Evolutionary conservation across 2,797 vertebrate species (phyloP), one percentile per base, ranked within the genome.

Genomic region (Psittacula derbiana): DNA sequence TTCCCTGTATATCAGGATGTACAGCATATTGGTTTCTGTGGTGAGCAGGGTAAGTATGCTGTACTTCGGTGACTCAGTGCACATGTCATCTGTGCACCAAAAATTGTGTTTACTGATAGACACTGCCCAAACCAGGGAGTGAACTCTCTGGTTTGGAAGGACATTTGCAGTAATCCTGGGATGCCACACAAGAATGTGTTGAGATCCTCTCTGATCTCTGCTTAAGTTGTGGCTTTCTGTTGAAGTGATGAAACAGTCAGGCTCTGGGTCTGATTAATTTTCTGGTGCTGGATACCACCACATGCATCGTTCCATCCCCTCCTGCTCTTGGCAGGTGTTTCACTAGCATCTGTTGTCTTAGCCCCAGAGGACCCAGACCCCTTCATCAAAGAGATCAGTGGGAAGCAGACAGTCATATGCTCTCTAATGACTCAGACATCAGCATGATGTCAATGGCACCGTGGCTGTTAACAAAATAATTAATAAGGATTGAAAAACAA

Each of bases 321-420:
- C 44, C 53, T 89, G 89, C 41, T 92, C 67, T 92, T 96, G 97
- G 91, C 95, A 94, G 92, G 86, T 94, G 92, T 67, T 96, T 96
- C 60, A 41, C 40, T 25, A 85, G 55, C 90, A 91, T 95, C 82
- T 96, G 93, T 52, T 89, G 50, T 70, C 88, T 92, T 65, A 95
- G 78, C 36, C 78, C 30, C 67, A 71, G 90, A 93, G 61, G 71
- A 91, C 81, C 16, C 70, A 94, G 81, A 75, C 9, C 41, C 24
- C 28, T 89, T 88, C 82, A 90, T 91, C 89, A 93, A 93, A 76
- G 74, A 81, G 30, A 96, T 74, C 82, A 82, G 91, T 10, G 10
- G 82, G 82, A 95, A 91, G 65, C 61, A 92, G 83, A 80, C 30
- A 79, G 50, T 69, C 47, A 44, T 41, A 61, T 53, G 60, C 30